phyloP scores from a whole-genome alignment of 2,797 vertebrate species.

The Vireo griseus region DNA sequence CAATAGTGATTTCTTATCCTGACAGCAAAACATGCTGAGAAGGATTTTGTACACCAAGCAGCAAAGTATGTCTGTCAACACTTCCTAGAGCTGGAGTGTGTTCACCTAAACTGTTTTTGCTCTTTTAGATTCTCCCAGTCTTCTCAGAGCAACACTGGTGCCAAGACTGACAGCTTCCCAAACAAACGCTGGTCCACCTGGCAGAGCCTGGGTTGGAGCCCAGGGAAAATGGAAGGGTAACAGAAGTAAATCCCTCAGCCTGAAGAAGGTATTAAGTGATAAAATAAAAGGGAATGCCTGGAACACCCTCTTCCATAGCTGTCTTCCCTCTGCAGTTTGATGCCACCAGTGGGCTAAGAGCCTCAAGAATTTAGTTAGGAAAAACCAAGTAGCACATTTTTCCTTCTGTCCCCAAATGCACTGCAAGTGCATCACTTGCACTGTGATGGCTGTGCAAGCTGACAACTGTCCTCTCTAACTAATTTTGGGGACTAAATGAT shows the following conservation, averaged over 20 bases:
- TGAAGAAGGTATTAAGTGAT: not conserved
- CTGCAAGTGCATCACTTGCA: too few relatives aligned
- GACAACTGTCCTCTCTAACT: not conserved
- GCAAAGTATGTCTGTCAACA: not conserved
- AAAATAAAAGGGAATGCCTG: not conserved
- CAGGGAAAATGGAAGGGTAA: not conserved
- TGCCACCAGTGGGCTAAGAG: not conserved
- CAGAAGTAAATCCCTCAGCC: not conserved
- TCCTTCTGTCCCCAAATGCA: not conserved
- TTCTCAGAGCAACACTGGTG: not conserved
- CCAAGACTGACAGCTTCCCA: slow-evolving; percentile 5
- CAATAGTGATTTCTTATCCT: slow-evolving; percentile 27
- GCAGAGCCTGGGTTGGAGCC: not conserved
- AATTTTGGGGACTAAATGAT: not conserved
- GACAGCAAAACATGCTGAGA: slow-evolving; percentile 23
- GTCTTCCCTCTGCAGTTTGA: not conserved
- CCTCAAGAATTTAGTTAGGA: not conserved
- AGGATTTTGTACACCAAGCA: not conserved
- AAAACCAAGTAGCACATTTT: not conserved
- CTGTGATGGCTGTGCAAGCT: not conserved
- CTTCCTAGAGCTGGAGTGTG: not conserved
- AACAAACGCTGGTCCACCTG: not conserved
- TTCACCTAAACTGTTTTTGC: not conserved
- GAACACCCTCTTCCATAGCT: not conserved
- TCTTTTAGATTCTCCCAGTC: not conserved